These are phyloP conservation scores for Drosophila serrata DNA, from an alignment of 1,140 invertebrate genomes.

Conservation along the genomic window DNA sequence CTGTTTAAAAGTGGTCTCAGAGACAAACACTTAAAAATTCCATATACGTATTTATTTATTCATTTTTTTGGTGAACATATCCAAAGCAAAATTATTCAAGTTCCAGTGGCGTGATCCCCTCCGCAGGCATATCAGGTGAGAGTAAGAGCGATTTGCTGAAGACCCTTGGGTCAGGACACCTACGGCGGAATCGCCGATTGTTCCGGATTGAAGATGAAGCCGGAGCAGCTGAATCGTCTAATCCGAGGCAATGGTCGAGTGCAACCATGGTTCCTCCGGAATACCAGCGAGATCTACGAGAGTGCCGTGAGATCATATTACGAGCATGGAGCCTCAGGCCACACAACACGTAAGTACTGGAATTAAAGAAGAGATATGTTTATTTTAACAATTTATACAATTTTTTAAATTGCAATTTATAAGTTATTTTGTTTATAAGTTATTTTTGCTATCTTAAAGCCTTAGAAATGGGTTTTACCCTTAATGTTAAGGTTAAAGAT, in stretches of 20 bases:
- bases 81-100: constrained; percentile 45
- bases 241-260: constrained; percentile 47
- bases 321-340: constrained; percentile 21
- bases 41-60: constrained; percentile 1
- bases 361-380: too few relatives aligned
- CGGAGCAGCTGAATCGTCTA: constrained; percentile 61
- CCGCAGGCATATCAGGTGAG: too few relatives aligned
- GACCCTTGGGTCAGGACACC: neutral
- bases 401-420: neutral
- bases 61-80: constrained; percentile 16
- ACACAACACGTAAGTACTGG: constrained; percentile 22
- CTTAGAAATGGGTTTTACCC: too few relatives aligned
- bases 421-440: neutral
- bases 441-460: neutral
- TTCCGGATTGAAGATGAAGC: constrained; percentile 41
- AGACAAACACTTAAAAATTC: constrained; percentile 20
- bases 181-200: neutral
- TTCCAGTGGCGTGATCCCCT: neutral
- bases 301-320: constrained; percentile 51
- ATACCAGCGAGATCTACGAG: constrained; percentile 63
- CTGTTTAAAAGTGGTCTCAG: constrained; percentile 21
- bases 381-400: neutral
- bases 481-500: neutral
- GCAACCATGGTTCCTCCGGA: constrained; percentile 62
- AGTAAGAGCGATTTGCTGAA: neutral